phyloP scores from a whole-genome alignment of 2,797 vertebrate species.

The Leptodactylus fallax region DNA sequence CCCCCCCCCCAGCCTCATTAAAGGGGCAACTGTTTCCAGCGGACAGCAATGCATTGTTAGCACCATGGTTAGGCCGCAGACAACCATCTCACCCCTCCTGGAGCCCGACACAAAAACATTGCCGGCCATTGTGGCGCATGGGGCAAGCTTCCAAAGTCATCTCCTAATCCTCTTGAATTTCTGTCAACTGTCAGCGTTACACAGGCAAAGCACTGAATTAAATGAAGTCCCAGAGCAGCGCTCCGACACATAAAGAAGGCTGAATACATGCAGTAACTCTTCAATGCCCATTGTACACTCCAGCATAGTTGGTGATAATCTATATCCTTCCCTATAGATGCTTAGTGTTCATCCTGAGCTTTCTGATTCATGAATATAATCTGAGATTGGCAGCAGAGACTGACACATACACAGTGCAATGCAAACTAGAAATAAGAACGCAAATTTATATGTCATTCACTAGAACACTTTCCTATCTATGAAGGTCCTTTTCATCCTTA shows the following conservation, averaged over 20 bases:
- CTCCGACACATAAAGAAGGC: neutral
- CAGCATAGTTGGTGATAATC: too few relatives aligned
- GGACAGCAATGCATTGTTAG: constrained; percentile 1
- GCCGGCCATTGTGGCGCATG: neutral
- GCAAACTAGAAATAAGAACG: too few relatives aligned
- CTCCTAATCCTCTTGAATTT: constrained; percentile 23
- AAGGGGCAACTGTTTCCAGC: constrained; percentile 13
- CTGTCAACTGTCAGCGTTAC: constrained; percentile 6
- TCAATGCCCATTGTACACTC: neutral
- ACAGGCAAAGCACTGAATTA: neutral
- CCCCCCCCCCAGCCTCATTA: constrained; percentile 2
- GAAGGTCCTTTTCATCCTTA: neutral
- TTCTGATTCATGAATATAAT: neutral
- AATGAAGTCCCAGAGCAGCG: neutral
- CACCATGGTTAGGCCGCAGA: neutral
- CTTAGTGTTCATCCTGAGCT: neutral
- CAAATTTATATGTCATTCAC: neutral
- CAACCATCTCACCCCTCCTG: neutral
- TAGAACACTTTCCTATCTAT: neutral
- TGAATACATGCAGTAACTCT: constrained; percentile 4
- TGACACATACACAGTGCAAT: neutral
- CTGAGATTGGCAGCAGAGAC: neutral
- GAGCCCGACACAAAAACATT: neutral
- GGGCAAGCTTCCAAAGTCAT: constrained; percentile 25
- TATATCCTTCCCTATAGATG: too few relatives aligned